phyloP scores from a whole-genome alignment of 2,797 vertebrate species.

The Micrastur ruficollis region DNA sequence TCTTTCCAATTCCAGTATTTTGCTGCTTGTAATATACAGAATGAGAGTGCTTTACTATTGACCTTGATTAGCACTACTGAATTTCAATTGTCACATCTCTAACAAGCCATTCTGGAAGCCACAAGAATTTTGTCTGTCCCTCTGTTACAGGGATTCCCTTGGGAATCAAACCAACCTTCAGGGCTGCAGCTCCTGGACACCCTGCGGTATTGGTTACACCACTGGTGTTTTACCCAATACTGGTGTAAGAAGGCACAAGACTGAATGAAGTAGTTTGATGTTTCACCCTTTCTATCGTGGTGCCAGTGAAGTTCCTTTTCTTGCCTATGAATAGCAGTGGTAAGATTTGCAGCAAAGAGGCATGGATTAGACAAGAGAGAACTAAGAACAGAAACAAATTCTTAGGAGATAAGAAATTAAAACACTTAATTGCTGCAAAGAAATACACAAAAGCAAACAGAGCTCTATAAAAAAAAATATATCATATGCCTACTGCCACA shows the following conservation, averaged over 20 bases:
- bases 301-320: background rate
- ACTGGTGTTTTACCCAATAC: background rate
- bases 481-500: background rate
- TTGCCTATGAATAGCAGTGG: background rate
- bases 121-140: background rate
- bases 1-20: background rate
- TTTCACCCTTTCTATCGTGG: background rate
- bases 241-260: background rate
- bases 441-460: background rate
- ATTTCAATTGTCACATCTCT: background rate
- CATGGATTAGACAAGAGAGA: background rate
- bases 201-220: background rate
- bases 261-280: background rate
- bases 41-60: background rate
- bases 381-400: background rate
- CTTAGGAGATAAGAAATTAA: background rate
- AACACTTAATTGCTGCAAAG: background rate
- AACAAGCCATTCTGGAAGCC: background rate
- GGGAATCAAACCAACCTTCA: background rate
- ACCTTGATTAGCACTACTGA: background rate
- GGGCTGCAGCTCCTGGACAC: background rate
- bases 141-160: background rate
- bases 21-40: background rate
- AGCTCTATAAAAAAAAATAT: background rate
- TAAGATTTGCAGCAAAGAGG: background rate